These are phyloP conservation scores for Buphagus erythrorhynchus DNA, from an alignment of 2,797 vertebrate genomes.

Conservation along the genomic window DNA sequence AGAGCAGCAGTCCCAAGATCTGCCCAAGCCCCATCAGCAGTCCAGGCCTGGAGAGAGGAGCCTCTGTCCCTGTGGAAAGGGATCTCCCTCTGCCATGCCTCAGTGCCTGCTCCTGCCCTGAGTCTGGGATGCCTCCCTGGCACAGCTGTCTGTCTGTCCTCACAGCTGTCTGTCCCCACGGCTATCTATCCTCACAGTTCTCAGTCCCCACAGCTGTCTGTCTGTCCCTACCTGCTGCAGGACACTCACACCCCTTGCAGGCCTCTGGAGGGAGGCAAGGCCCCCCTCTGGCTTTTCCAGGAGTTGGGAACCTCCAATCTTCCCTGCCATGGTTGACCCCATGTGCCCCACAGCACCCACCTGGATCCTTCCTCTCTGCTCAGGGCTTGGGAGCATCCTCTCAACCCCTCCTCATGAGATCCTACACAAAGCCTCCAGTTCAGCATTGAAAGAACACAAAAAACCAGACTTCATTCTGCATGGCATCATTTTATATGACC, in stretches of 20 bases:
- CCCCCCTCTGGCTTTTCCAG: not conserved
- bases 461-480: not conserved
- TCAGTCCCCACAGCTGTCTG: no score
- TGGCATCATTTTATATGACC: not conserved
- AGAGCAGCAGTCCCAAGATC: no score
- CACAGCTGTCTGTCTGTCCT: not conserved
- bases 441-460: not conserved
- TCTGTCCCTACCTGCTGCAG: fast-evolving
- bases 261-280: not conserved
- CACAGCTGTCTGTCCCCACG: no score
- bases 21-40: not conserved
- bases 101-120: fast-evolving
- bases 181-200: no score
- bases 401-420: not conserved
- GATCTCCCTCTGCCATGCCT: not conserved
- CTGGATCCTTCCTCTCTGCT: not conserved
- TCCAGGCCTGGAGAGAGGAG: not conserved
- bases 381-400: fast-evolving
- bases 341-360: fast-evolving
- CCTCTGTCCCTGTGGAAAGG: fast-evolving
- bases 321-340: fast-evolving
- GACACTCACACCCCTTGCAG: not conserved
- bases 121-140: fast-evolving
- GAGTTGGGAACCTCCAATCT: not conserved
- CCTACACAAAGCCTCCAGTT: not conserved